phyloP scores from a whole-genome alignment of 2,888 invertebrate species.

The Coenonympha arcania region DNA sequence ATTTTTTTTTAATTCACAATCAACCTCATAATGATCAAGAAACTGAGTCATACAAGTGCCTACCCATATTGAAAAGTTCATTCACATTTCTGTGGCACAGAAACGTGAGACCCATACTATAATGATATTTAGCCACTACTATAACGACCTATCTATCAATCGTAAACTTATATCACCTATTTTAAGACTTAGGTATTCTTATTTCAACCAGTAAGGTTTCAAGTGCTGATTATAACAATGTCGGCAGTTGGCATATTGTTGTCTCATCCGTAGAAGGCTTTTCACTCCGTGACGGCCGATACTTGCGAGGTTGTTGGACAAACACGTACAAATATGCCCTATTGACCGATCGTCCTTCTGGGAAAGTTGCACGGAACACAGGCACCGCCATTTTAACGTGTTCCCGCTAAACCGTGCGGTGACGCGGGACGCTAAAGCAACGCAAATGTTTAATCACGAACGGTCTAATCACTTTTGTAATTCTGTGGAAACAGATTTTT shows the following conservation, averaged over 20 bases:
- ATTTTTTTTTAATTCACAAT: too few species aligned
- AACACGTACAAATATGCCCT: constrained; percentile 32
- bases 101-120: too few species aligned
- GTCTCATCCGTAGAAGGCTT: constrained; percentile 18
- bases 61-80: too few species aligned
- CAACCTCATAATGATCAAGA: too few species aligned
- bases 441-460: constrained; percentile 45
- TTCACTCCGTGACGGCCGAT: constrained; percentile 45
- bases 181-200: background rate
- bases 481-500: constrained; percentile 43
- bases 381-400: constrained; percentile 48
- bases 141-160: too few species aligned
- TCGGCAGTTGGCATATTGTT: background rate
- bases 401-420: constrained; percentile 44
- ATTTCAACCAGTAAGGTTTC: too few species aligned
- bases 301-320: constrained; percentile 40
- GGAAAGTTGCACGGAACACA: constrained; percentile 39
- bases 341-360: constrained; percentile 59
- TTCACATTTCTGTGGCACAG: too few species aligned
- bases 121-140: too few species aligned
- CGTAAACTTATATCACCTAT: too few species aligned
- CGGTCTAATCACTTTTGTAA: constrained; percentile 55
- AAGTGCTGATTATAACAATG: too few species aligned
- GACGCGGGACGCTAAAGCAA: constrained; percentile 36
- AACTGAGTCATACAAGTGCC: too few species aligned